These are phyloP conservation scores for Mirounga angustirostris DNA, from an alignment of 2,113 vertebrate genomes.

Conservation along the genomic window DNA sequence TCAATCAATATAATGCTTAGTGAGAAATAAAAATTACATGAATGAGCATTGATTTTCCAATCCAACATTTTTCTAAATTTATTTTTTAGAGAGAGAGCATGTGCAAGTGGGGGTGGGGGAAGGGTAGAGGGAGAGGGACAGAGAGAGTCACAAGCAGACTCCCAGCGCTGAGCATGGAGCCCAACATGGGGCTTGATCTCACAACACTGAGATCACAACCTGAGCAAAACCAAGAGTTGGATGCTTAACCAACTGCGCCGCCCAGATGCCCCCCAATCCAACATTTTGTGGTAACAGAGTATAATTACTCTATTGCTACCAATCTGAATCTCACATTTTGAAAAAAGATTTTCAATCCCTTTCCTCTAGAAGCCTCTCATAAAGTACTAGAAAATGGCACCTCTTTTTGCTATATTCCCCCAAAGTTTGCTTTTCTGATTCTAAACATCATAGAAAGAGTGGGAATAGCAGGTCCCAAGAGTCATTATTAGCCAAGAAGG, in stretches of 20 bases:
- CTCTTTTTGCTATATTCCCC: neutral
- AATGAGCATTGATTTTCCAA: neutral
- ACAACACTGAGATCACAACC: neutral
- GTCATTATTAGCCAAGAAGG: neutral
- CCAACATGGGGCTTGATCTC: neutral
- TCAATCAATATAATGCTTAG: neutral
- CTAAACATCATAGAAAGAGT: conserved; percentile 3
- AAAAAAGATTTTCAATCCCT: neutral
- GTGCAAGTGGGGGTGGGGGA: neutral
- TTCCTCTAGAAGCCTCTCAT: neutral
- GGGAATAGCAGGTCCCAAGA: neutral
- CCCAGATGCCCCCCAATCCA: neutral
- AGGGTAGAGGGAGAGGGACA: neutral
- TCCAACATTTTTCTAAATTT: neutral
- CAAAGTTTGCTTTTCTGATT: neutral
- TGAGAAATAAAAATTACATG: conserved; percentile 33
- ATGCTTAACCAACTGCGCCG: neutral
- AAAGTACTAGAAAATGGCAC: neutral
- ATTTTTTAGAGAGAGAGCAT: neutral
- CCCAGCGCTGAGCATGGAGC: neutral
- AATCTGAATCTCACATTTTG: neutral
- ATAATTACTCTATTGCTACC: neutral
- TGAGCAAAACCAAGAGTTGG: neutral
- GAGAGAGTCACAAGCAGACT: neutral
- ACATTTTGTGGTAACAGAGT: neutral